phyloP scores from a whole-genome alignment of 2,797 vertebrate species.

The Ceyx erithaca region DNA sequence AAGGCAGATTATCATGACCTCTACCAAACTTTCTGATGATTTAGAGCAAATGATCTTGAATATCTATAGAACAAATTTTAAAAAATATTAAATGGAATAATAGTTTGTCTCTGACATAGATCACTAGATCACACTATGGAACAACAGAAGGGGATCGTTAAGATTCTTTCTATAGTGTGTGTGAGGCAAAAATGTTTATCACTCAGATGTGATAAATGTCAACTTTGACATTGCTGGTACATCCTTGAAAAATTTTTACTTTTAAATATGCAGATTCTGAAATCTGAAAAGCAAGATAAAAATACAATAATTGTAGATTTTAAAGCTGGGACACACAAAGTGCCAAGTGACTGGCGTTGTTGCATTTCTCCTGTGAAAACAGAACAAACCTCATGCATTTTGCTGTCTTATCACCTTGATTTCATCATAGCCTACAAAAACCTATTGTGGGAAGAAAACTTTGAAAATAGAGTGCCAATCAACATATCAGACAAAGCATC shows the following conservation, averaged over 20 bases:
- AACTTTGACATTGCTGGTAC: not conserved
- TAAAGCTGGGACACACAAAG: not conserved
- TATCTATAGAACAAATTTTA: not conserved
- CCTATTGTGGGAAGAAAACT: not conserved
- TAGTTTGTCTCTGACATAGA: not conserved
- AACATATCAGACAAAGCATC: not conserved
- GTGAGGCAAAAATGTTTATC: not conserved
- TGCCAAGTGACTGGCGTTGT: not conserved
- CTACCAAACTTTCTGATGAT: not conserved
- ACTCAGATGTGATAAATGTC: not conserved
- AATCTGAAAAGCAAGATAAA: not conserved
- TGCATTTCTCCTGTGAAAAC: not conserved
- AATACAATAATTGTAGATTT: not conserved
- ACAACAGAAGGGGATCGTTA: not conserved
- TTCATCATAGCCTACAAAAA: not conserved
- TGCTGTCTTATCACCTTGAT: not conserved
- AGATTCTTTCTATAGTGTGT: not conserved
- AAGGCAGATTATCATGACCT: not conserved
- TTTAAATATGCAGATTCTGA: not conserved
- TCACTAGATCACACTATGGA: not conserved
- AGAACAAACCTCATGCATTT: not conserved
- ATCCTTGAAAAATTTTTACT: not conserved
- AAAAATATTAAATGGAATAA: not conserved
- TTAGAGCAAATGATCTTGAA: not conserved
- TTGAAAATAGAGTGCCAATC: not conserved